These are phyloP conservation scores for Pampusana beccarii DNA, from an alignment of 2,113 vertebrate genomes.

Conservation along the genomic window DNA sequence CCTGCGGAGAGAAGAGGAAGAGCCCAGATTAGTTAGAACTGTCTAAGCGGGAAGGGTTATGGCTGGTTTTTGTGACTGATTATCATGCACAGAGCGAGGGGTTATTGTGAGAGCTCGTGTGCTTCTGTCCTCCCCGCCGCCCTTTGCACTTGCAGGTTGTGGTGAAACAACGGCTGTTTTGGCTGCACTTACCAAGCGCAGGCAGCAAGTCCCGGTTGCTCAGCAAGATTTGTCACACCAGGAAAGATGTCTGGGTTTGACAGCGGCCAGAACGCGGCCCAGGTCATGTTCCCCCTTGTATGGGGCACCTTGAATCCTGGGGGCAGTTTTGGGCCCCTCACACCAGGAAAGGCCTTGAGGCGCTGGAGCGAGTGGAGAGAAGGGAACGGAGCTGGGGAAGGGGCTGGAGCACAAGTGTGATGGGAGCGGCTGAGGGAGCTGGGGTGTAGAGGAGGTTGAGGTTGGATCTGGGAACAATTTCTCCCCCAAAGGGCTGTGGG, in stretches of 20 bases:
- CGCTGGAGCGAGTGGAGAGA: too few species aligned
- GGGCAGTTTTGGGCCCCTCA: too few species aligned
- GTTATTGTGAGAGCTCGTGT: background rate
- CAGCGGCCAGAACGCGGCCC: accelerated
- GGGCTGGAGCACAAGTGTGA: too few species aligned
- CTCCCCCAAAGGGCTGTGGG: too few species aligned
- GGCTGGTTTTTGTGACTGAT: background rate
- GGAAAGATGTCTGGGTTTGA: background rate
- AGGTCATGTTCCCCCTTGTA: too few species aligned
- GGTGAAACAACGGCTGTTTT: background rate
- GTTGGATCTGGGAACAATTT: too few species aligned
- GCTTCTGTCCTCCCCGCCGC: background rate
- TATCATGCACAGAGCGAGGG: background rate
- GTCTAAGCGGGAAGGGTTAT: background rate
- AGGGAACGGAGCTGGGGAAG: too few species aligned
- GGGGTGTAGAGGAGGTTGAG: too few species aligned
- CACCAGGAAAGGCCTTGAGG: too few species aligned
- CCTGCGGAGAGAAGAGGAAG: background rate
- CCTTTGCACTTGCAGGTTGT: background rate
- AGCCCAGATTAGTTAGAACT: background rate
- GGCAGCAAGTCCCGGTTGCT: background rate
- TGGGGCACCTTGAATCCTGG: too few species aligned
- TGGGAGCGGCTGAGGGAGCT: too few species aligned
- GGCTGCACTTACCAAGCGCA: background rate
- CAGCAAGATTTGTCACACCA: background rate